A percentile compares a stretch with the other conserved stretches of the same genome.
Conservation (phyloP, 2,888 invertebrate genomes). For the Drepanosiphum platanoidis region DNA sequence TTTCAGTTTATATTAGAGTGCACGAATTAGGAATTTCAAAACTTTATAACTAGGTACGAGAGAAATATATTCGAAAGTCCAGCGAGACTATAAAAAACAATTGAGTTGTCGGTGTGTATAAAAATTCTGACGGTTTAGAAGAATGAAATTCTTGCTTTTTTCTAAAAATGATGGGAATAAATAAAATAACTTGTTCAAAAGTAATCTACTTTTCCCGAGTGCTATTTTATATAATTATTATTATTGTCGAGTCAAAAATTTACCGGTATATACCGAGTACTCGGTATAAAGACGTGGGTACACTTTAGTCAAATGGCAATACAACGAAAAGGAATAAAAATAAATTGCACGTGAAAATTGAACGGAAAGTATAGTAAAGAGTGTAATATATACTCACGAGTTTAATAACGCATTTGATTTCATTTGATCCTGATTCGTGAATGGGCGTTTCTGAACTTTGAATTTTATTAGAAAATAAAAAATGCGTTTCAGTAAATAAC, state of each 20-base stretch:
- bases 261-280: not conserved
- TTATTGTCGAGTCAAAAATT: not conserved
- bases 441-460: too few species aligned
- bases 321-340: not conserved
- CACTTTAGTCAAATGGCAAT: not conserved
- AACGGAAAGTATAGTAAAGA: not conserved
- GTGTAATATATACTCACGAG: not conserved
- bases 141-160: slow-evolving; percentile 8
- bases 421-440: too few species aligned
- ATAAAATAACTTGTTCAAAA: slow-evolving; percentile 11
- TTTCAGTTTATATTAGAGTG: not conserved
- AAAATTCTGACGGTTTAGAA: not conserved
- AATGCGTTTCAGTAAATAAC: too few species aligned
- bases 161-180: not conserved
- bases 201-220: not conserved
- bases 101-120: not conserved
- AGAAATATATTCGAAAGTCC: not conserved
- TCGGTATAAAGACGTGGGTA: not conserved
- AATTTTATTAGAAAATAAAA: too few species aligned
- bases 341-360: not conserved
- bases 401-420: not conserved
- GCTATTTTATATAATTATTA: slow-evolving; percentile 12
- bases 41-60: slow-evolving; percentile 4
- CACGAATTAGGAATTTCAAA: slow-evolving; percentile 4
- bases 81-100: not conserved